phyloP scores from a whole-genome alignment of 2,113 vertebrate species.

The Mastomys natalensis region DNA sequence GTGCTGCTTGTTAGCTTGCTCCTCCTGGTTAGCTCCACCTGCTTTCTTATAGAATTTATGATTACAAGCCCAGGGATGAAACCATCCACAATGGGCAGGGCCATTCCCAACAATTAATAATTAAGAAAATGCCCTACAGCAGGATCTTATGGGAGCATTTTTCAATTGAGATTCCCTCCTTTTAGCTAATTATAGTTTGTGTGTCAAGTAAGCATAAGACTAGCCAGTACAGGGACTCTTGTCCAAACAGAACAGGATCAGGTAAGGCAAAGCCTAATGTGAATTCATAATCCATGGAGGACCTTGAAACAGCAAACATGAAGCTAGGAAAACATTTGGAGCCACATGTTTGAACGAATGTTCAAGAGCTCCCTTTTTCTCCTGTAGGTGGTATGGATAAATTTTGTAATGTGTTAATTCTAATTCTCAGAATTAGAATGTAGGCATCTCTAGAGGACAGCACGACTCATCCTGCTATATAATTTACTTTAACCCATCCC shows the following conservation, averaged over 20 bases:
- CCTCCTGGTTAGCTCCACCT: neutral
- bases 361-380: neutral
- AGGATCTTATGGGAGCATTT: neutral
- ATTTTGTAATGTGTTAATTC: neutral
- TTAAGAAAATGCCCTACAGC: neutral
- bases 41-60: neutral
- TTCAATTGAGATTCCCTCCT: neutral
- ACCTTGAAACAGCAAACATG: neutral
- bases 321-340: neutral
- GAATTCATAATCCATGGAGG: neutral
- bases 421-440: neutral
- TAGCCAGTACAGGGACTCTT: neutral
- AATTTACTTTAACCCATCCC: neutral
- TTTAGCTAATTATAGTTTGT: neutral
- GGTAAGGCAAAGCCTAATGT: neutral
- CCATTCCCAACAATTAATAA: neutral
- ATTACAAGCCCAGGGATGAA: neutral
- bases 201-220: neutral
- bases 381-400: neutral
- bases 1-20: neutral
- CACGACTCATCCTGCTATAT: neutral
- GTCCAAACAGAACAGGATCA: neutral
- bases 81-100: neutral
- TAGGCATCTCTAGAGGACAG: neutral
- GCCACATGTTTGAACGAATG: neutral